phyloP scores from a whole-genome alignment of 2,797 vertebrate species.

The Podarcis lilfordi region DNA sequence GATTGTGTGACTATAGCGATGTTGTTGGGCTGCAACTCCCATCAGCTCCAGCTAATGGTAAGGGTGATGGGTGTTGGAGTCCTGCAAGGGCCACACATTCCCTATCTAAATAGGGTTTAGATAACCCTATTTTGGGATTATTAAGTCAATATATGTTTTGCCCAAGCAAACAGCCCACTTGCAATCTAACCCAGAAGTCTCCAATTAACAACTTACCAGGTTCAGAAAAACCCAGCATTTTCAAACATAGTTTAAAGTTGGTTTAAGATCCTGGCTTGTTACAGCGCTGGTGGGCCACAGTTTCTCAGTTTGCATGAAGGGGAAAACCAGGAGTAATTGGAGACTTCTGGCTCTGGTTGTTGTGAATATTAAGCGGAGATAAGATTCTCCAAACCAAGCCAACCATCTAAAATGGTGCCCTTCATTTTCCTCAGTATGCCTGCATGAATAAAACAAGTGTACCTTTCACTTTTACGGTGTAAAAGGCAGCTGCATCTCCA shows the following conservation, averaged over 20 bases:
- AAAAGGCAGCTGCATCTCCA: conserved; percentile 89
- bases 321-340: no score
- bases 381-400: background rate
- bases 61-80: no score
- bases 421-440: conserved; percentile 16
- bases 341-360: no score
- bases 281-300: no score
- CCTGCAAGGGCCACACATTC: no score
- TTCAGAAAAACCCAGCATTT: background rate
- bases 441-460: conserved; percentile 39
- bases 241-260: background rate
- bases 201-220: background rate
- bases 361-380: background rate
- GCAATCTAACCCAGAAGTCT: background rate
- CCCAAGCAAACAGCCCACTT: no score
- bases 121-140: background rate
- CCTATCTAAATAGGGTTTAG: no score
- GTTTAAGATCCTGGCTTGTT: background rate
- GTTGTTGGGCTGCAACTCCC: no score
- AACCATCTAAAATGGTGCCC: background rate
- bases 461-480: conserved; percentile 91
- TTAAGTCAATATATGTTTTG: background rate
- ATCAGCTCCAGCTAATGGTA: no score
- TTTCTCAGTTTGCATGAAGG: no score
- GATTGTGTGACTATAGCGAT: no score